These are phyloP conservation scores for Myathropa florea DNA, from an alignment of 2,888 invertebrate species.

Conservation along the genomic window DNA sequence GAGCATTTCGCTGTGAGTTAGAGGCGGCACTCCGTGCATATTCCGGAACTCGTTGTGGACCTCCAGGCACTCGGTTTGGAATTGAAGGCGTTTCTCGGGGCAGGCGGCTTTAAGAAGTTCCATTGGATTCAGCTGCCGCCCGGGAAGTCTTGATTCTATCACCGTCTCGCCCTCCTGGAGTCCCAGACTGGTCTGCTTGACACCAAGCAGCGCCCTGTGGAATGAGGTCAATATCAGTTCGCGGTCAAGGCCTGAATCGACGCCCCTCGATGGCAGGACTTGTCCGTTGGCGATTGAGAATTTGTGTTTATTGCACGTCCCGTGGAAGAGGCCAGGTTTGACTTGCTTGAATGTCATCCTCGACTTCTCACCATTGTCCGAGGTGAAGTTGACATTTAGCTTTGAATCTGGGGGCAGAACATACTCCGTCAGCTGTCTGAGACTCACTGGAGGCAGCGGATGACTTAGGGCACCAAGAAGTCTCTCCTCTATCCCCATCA, in stretches of 20 bases:
- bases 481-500: constrained; percentile 17
- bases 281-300: constrained; percentile 57
- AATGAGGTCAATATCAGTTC: constrained; percentile 46
- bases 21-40: constrained; percentile 50
- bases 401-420: constrained; percentile 26
- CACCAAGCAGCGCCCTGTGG: constrained; percentile 47
- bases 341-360: constrained; percentile 54
- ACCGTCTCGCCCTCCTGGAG: constrained; percentile 37
- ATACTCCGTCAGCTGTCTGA: background rate
- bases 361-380: constrained; percentile 48
- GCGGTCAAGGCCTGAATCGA: constrained; percentile 15
- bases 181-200: constrained; percentile 49
- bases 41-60: constrained; percentile 46
- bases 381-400: constrained; percentile 51
- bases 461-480: background rate
- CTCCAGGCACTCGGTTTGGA: constrained; percentile 35
- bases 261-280: constrained; percentile 21
- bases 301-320: constrained; percentile 22
- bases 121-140: constrained; percentile 8
- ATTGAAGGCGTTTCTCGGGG: constrained; percentile 11
- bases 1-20: constrained; percentile 45
- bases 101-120: background rate
- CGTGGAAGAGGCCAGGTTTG: constrained; percentile 55
- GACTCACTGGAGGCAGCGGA: background rate
- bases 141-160: constrained; percentile 37